Base-by-base conservation (phyloP, 2,113 vertebrate species). In the Phycodurus eques region DNA sequence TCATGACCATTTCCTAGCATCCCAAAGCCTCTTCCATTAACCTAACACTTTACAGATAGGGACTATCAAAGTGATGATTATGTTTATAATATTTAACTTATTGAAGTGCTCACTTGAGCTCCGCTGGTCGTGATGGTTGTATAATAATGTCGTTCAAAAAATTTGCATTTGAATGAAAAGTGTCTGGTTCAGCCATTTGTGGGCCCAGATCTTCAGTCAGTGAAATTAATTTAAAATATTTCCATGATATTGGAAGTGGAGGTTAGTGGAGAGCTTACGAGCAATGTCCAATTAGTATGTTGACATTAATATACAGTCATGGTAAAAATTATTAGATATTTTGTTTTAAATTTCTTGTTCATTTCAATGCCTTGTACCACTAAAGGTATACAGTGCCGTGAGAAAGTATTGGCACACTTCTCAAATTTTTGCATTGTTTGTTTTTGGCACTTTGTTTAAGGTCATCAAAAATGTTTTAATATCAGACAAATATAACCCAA, bases 1-100 rank as follows among this genome's bases (percentile, higher is more conserved):
- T 95, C 75, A 90, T 94, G 81, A 90, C 92, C 54, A 70, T 92
- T 67, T 95, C 94, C 19, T 97, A 97, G 91, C 93, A 83, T 61
- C 68, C 67, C 60, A 42, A 47, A 47, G 11, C 27, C 14, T 6
- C 1, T 42, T 49, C 2, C n/a, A 31, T 19, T 49, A 43, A 39
- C 8, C 8, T 19, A 60, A 15, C 43, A 22, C 35, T 13, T 46
- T 54, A 72, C 31, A 73, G 59, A 42, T n/a, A 70, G 49, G 5
- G 68, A 13, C 59, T 59, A 33, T 59, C 39, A 49, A 53, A 42
- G 72, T 15, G 17, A 74, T 42, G 27, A 61, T 20, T 11, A 11
- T 70, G 73, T 78, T 74, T 53, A 7, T 56, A 57, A 1, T 62
- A 59, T 66, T 39, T 73, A 12, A 60, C 53, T 65, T 35, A 46